Conservation (phyloP, 2,797 vertebrate genomes). For the Anabacerthia variegaticeps region DNA sequence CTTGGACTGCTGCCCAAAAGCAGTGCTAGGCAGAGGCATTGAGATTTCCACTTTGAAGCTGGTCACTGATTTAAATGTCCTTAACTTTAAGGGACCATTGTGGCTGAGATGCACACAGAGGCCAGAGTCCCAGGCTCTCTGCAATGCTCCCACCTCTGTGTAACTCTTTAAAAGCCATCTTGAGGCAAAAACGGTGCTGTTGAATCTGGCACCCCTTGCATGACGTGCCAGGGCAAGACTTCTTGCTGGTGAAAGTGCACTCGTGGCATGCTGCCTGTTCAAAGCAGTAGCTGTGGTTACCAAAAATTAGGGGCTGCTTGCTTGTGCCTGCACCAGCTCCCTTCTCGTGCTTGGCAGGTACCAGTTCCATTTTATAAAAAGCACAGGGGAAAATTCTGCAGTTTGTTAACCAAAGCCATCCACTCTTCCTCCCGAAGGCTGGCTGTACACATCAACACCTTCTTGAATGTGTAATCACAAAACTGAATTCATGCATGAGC, state of each 20-base stretch:
- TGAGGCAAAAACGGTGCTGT: background rate
- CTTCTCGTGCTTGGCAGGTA: background rate
- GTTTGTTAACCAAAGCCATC: background rate
- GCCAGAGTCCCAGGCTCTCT: background rate
- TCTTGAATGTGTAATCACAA: background rate
- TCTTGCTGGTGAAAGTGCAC: background rate
- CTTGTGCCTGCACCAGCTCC: background rate
- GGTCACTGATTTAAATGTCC: background rate
- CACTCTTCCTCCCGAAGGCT: background rate
- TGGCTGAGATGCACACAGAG: background rate
- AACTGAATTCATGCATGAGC: background rate
- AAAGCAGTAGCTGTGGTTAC: background rate
- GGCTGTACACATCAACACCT: background rate
- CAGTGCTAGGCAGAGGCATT: background rate
- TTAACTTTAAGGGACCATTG: background rate
- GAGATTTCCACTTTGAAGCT: background rate
- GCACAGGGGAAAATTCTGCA: background rate
- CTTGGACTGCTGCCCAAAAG: background rate
- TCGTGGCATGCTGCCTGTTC: fast-evolving
- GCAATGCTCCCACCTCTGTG: background rate
- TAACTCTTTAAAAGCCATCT: background rate
- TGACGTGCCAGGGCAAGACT: background rate
- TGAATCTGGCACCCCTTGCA: fast-evolving
- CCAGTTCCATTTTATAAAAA: background rate
- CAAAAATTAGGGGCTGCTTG: background rate